Percentiles rank a stretch among this genome's conserved stretches.
These are phyloP conservation scores for Rhagonycha fulva DNA, from an alignment of 2,888 invertebrate genomes.

Conservation along the genomic window DNA sequence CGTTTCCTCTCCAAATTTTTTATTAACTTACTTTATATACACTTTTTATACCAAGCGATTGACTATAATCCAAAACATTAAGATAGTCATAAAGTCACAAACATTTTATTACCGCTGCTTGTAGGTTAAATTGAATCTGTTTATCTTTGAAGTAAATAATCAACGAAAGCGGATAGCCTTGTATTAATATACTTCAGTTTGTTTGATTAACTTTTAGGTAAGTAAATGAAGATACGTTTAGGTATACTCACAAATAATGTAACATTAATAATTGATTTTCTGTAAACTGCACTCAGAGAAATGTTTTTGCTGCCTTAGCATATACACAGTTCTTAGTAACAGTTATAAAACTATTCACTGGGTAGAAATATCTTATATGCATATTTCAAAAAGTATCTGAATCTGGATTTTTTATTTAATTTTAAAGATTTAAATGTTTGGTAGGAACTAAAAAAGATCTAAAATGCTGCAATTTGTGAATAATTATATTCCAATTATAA, in stretches of 20 bases:
- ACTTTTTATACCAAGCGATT: background rate
- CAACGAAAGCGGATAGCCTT: background rate
- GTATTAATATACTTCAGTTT: background rate
- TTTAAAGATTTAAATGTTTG: no score
- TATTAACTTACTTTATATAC: background rate
- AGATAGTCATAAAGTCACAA: background rate
- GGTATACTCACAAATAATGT: no score
- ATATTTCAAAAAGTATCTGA: no score
- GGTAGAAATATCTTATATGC: no score
- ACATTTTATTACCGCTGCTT: background rate
- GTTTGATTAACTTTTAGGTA: no score
- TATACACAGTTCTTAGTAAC: background rate
- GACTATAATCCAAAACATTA: background rate
- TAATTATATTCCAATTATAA: no score
- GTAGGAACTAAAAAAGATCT: no score
- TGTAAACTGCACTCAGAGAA: background rate
- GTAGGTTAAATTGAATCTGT: background rate
- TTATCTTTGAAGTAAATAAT: background rate
- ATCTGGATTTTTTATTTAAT: no score
- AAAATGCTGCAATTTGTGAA: no score
- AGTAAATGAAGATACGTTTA: no score
- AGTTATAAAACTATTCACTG: background rate
- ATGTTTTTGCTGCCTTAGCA: background rate
- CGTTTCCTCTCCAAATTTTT: constrained; percentile 16
- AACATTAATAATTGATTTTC: no score